phyloP scores from a whole-genome alignment of 2,113 vertebrate species.

The Cyprinodon brontotheroides region DNA sequence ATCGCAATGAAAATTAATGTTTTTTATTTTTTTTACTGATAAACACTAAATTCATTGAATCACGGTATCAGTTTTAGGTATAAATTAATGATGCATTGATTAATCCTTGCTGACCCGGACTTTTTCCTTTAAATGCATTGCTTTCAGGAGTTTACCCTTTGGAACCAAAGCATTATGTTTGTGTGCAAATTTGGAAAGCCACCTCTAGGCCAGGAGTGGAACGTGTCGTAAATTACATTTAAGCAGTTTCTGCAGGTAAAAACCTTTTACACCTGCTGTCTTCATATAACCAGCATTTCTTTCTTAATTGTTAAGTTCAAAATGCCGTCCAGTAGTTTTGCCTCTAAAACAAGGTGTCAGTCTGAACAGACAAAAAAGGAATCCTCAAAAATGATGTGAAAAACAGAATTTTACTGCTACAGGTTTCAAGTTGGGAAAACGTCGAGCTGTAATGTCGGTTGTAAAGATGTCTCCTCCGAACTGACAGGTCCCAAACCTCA shows the following conservation, averaged over 20 bases:
- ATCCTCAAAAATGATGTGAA: slow-evolving; percentile 1
- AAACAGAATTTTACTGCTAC: slow-evolving; percentile 22
- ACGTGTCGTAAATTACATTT: slow-evolving; percentile 50
- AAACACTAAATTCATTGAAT: no score
- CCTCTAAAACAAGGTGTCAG: slow-evolving; percentile 8
- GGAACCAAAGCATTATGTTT: neutral
- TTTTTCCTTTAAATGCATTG: no score
- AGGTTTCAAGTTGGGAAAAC: slow-evolving; percentile 48
- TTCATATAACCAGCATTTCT: slow-evolving; percentile 8
- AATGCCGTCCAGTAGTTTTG: slow-evolving; percentile 12
- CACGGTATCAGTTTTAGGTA: no score
- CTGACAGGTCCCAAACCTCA: slow-evolving; percentile 75
- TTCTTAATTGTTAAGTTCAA: slow-evolving; percentile 28
- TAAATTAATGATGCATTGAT: no score
- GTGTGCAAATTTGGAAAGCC: slow-evolving; percentile 45
- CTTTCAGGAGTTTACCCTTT: no score
- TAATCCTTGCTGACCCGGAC: no score
- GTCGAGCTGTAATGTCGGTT: slow-evolving; percentile 57
- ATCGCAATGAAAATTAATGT: no score
- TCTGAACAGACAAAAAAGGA: slow-evolving; percentile 18
- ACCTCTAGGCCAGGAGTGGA: slow-evolving; percentile 40
- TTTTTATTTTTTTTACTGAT: no score
- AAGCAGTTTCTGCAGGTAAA: slow-evolving; percentile 50
- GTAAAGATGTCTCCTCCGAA: slow-evolving; percentile 77
- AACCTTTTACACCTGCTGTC: slow-evolving; percentile 41